phyloP scores from a whole-genome alignment of 2,797 vertebrate species.

The Leptatherina wallacei region DNA sequence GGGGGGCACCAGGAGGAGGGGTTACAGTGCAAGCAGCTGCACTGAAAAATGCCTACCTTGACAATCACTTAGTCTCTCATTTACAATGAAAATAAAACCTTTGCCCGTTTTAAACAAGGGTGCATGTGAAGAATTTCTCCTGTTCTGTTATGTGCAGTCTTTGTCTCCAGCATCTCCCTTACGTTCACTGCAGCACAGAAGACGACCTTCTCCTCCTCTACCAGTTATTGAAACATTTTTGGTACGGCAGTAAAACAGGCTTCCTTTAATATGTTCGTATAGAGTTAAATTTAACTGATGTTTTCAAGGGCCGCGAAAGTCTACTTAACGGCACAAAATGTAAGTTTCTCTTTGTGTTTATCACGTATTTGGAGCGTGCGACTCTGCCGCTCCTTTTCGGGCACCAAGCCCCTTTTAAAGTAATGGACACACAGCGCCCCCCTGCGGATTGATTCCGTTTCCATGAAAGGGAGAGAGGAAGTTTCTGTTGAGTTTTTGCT shows the following conservation, averaged over 20 bases:
- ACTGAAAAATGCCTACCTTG: constrained; percentile 58
- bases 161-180: background rate
- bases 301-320: background rate
- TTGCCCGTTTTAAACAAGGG: background rate
- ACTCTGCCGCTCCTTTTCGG: constrained; percentile 10
- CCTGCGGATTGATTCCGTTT: constrained; percentile 65
- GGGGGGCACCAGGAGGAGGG: constrained; percentile 63
- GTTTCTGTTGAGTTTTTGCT: constrained; percentile 29
- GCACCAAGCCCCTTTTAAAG: constrained; percentile 31
- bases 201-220: background rate
- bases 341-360: background rate
- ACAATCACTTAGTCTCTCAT: constrained; percentile 50
- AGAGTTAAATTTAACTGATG: too few relatives aligned
- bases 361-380: constrained; percentile 6
- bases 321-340: background rate
- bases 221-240: background rate
- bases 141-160: background rate
- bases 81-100: constrained; percentile 33
- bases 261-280: background rate
- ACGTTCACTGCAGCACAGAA: background rate
- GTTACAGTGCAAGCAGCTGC: constrained; percentile 74
- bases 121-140: background rate
- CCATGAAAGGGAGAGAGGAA: background rate
- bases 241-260: background rate
- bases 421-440: constrained; percentile 81